Percentiles rank a stretch among this genome's conserved stretches.
These are phyloP conservation scores for Cyrtorhinus lividipennis DNA, from an alignment of 1,140 invertebrate genomes.

Conservation along the genomic window DNA sequence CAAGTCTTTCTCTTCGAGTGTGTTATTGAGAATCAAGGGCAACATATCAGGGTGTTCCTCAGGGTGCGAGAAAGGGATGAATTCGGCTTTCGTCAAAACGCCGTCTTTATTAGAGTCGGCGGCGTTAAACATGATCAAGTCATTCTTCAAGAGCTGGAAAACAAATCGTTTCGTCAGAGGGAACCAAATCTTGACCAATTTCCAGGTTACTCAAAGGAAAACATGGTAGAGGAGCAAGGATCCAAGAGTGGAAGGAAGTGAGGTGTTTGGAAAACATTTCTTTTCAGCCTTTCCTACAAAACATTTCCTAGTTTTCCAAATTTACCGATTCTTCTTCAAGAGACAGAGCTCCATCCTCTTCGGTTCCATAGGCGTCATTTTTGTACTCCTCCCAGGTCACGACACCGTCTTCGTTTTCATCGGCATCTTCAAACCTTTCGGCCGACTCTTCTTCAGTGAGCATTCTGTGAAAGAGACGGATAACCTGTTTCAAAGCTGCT, in stretches of 20 bases:
- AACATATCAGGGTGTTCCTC: conserved; percentile 87
- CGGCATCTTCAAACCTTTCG: conserved; percentile 73
- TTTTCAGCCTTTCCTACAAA: no score
- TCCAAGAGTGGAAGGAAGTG: no score
- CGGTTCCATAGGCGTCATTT: conserved; percentile 59
- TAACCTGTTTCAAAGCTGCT: no score
- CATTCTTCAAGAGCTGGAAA: conserved; percentile 48
- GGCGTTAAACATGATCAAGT: conserved; percentile 69
- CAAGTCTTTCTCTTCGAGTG: conserved; percentile 68
- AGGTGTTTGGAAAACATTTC: background rate
- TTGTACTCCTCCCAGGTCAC: conserved; percentile 84
- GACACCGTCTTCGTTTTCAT: conserved; percentile 63
- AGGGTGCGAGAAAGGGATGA: conserved; percentile 79
- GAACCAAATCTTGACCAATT: background rate
- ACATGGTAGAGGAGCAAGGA: no score
- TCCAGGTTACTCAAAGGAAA: background rate
- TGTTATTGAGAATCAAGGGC: conserved; percentile 64
- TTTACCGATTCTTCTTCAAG: conserved; percentile 14
- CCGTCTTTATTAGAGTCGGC: conserved; percentile 80
- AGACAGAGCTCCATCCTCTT: conserved; percentile 26
- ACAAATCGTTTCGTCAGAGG: background rate
- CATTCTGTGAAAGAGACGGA: conserved; percentile 44
- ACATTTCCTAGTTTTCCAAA: no score
- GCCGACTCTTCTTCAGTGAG: conserved; percentile 75
- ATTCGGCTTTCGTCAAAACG: conserved; percentile 61